These are phyloP conservation scores for Pantherophis alleghaniensis DNA, from an alignment of 2,797 vertebrate genomes.

Conservation along the genomic window DNA sequence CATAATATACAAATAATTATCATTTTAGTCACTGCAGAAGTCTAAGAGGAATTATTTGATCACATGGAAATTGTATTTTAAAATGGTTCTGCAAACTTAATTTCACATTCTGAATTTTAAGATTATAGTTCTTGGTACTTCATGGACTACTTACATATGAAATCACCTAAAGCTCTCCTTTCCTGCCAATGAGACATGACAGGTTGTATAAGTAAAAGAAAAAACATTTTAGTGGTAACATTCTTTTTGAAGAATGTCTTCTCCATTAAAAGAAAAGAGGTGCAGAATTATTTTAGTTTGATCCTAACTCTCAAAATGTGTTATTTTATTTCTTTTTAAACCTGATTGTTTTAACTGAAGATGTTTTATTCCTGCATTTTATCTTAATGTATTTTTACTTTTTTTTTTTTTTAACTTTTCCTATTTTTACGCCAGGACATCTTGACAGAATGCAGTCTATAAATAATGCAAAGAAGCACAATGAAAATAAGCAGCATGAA, in stretches of 20 bases:
- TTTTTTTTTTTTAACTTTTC: not conserved
- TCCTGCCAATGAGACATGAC: not conserved
- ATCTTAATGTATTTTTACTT: not conserved
- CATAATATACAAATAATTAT: constrained; percentile 30
- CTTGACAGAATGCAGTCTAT: not conserved
- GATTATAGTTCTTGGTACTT: not conserved
- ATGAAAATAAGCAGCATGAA: not conserved
- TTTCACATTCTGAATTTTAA: constrained; percentile 8
- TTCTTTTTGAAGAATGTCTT: not conserved
- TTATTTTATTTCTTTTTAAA: not conserved
- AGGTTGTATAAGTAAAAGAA: not conserved
- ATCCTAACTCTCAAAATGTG: not conserved
- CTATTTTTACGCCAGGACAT: not conserved
- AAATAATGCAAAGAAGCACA: not conserved
- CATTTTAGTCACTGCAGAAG: constrained; percentile 63
- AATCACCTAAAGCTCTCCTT: not conserved
- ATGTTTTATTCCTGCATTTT: not conserved
- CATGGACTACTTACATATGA: not conserved
- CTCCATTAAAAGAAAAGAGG: not conserved
- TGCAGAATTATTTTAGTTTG: not conserved
- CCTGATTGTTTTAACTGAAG: too few species aligned
- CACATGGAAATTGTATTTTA: constrained; percentile 53
- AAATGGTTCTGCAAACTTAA: constrained; percentile 27
- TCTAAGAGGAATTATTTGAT: constrained; percentile 48
- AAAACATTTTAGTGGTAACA: not conserved